Evolutionary conservation across 2,888 invertebrate species (phyloP).

Genomic region (Atrina japonica): DNA sequence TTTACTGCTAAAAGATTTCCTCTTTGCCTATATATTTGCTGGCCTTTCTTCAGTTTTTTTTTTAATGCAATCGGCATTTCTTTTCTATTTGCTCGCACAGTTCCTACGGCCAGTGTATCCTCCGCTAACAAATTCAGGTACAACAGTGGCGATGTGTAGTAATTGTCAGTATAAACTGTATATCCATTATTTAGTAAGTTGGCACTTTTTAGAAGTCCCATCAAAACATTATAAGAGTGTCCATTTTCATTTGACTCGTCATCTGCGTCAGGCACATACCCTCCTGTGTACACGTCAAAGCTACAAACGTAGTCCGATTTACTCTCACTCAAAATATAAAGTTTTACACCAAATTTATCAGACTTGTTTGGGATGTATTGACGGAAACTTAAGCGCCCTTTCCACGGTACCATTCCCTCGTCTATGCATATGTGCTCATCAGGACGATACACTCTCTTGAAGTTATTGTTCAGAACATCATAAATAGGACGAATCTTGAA

Average conservation of each 20-base stretch:
- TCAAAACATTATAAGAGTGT: slow-evolving; percentile 41
- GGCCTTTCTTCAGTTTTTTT: slow-evolving; percentile 29
- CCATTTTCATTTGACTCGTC: slow-evolving; percentile 17
- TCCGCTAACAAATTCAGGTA: slow-evolving; percentile 26
- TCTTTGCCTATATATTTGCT: neutral
- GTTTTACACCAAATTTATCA: slow-evolving; percentile 45
- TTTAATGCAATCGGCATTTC: slow-evolving; percentile 33
- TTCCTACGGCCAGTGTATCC: slow-evolving; percentile 28
- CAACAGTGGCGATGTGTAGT: slow-evolving; percentile 36
- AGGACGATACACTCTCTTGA: slow-evolving; percentile 29
- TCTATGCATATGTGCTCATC: slow-evolving; percentile 40
- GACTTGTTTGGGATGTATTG: slow-evolving; percentile 54
- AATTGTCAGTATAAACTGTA: slow-evolving; percentile 37
- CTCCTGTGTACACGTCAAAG: slow-evolving; percentile 48
- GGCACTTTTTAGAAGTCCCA: slow-evolving; percentile 22
- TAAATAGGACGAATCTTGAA: slow-evolving; percentile 44
- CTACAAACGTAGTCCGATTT: slow-evolving; percentile 35
- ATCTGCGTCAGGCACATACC: neutral
- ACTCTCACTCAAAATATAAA: slow-evolving; percentile 46
- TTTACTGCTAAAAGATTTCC: slow-evolving; percentile 2
- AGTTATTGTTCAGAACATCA: neutral
- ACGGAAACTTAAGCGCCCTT: slow-evolving; percentile 42
- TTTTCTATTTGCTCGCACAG: slow-evolving; percentile 32
- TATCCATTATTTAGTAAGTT: slow-evolving; percentile 27
- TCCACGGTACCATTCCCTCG: slow-evolving; percentile 51